A percentile compares a stretch with the other conserved stretches of the same genome.
Evolutionary conservation across 2,888 invertebrate genomes (phyloP).

Genomic region (Petrolisthes manimaculis): DNA sequence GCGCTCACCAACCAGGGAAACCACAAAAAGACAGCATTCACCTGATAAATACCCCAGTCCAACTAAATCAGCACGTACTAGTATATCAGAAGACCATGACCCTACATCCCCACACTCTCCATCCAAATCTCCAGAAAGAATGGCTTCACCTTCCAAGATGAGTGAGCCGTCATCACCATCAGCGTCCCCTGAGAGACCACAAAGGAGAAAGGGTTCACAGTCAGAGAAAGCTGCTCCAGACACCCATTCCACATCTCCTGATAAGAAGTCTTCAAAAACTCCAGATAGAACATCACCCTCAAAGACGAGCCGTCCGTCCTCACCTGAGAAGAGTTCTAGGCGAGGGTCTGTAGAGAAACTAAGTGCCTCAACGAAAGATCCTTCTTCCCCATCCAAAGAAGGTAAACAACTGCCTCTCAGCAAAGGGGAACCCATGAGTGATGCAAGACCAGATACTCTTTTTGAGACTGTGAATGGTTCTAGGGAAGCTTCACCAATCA

Average conservation of each 20-base stretch:
- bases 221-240: neutral
- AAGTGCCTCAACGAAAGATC: constrained; percentile 16
- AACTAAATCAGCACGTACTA: constrained; percentile 39
- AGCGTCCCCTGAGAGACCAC: constrained; percentile 20
- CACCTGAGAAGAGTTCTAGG: constrained; percentile 73
- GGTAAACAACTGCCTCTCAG: neutral
- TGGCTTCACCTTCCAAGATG: constrained; percentile 20
- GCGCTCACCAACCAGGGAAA: constrained; percentile 41
- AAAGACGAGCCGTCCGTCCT: constrained; percentile 27
- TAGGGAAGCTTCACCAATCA: constrained; percentile 31
- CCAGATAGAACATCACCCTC: constrained; percentile 41
- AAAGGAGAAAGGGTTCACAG: constrained; percentile 19
- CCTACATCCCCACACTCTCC: neutral
- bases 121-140: constrained; percentile 18
- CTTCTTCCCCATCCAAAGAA: constrained; percentile 21
- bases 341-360: neutral
- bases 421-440: neutral
- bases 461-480: constrained; percentile 38
- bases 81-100: constrained; percentile 23
- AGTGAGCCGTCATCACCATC: constrained; percentile 16
- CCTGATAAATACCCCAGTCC: constrained; percentile 46
- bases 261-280: constrained; percentile 23
- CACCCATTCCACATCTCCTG: constrained; percentile 20
- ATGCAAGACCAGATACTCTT: constrained; percentile 44
- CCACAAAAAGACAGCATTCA: constrained; percentile 40